These are phyloP conservation scores for Blastobasis adustella DNA, from an alignment of 2,888 invertebrate species.

Conservation along the genomic window DNA sequence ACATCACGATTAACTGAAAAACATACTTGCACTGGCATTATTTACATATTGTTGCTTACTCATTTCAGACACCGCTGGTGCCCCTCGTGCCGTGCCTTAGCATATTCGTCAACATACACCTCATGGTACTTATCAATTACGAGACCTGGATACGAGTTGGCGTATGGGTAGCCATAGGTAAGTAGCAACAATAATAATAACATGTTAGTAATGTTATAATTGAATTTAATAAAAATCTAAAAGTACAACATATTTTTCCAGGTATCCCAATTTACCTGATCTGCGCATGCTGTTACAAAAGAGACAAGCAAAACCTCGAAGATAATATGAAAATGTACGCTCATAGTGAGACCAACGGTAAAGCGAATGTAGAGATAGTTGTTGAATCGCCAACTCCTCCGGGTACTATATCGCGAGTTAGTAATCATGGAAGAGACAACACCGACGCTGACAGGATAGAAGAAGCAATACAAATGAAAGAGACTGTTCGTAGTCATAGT, in stretches of 20 bases:
- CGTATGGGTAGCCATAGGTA: slow-evolving; percentile 88
- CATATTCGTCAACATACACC: slow-evolving; percentile 87
- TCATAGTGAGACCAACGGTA: slow-evolving; percentile 41
- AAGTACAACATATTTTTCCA: slow-evolving; percentile 20
- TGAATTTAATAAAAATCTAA: background rate
- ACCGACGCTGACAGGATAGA: slow-evolving; percentile 15
- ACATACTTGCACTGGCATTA: background rate
- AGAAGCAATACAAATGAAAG: slow-evolving; percentile 24
- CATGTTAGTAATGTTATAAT: background rate
- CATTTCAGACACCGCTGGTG: slow-evolving; percentile 84
- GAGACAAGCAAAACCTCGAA: slow-evolving; percentile 23
- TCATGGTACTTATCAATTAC: slow-evolving; percentile 86
- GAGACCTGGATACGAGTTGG: slow-evolving; percentile 89
- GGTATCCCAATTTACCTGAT: slow-evolving; percentile 58
- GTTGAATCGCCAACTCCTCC: slow-evolving; percentile 62
- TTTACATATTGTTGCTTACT: background rate
- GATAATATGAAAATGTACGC: slow-evolving; percentile 28
- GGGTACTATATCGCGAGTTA: slow-evolving; percentile 33
- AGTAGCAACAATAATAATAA: slow-evolving; percentile 16
- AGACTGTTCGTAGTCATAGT: slow-evolving; percentile 25
- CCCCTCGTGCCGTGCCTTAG: slow-evolving; percentile 88
- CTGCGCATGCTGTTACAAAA: slow-evolving; percentile 45
- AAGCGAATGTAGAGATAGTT: slow-evolving; percentile 51
- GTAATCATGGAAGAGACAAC: slow-evolving; percentile 30
- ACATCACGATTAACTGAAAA: background rate